Percentiles rank a stretch among this genome's conserved stretches.
These are phyloP conservation scores for Eidolon dupreanum DNA, from an alignment of 2,797 vertebrate genomes.

Conservation along the genomic window DNA sequence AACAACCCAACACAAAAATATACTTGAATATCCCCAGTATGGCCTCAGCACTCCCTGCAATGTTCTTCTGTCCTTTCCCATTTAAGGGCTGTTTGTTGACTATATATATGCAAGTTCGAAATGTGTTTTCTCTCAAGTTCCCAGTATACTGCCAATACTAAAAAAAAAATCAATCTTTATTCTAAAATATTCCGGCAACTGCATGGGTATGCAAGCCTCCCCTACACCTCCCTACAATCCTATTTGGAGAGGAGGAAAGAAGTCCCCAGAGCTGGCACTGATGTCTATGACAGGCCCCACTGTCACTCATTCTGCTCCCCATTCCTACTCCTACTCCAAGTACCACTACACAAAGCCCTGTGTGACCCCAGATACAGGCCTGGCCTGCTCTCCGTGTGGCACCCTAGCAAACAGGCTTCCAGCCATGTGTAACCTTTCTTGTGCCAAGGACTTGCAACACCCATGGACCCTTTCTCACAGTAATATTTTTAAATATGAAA, in stretches of 20 bases:
- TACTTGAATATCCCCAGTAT: not conserved
- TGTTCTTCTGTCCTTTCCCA: not conserved
- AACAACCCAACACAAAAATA: accelerated
- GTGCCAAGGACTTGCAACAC: not conserved
- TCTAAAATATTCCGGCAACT: not conserved
- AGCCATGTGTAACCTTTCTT: not conserved
- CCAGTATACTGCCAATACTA: not conserved
- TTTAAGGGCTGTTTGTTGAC: not conserved
- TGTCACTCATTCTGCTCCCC: not conserved
- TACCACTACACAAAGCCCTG: not conserved
- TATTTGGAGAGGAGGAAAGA: not conserved
- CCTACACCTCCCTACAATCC: not conserved
- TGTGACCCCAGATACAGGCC: not conserved
- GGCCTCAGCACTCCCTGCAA: not conserved
- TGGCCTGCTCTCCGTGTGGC: not conserved
- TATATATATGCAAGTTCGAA: not conserved
- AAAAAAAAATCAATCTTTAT: not conserved
- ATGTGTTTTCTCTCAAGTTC: not conserved
- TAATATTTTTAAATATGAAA: not conserved
- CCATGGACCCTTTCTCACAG: not conserved
- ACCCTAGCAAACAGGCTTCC: not conserved
- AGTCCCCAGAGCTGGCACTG: not conserved
- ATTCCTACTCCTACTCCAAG: not conserved
- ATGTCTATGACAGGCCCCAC: not conserved
- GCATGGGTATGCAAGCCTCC: not conserved